Evolutionary conservation across 2,888 invertebrate species (phyloP), one percentile per base, ranked within the genome.

Genomic region (Mycalesis mineus): DNA sequence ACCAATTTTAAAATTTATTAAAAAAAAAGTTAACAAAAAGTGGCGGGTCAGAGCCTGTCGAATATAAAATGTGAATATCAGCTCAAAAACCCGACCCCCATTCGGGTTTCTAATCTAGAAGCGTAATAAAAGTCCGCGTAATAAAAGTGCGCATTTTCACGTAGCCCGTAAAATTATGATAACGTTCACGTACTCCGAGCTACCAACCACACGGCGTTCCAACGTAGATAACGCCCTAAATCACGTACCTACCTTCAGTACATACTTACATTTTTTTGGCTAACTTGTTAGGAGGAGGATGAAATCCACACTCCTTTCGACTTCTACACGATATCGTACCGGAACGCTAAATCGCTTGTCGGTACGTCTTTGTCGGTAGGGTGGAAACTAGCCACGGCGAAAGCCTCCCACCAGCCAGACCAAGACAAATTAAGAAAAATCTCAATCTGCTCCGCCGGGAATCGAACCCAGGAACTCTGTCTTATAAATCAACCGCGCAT

Each of bases 101-200:
- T 61, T 58, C 63, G 66, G 67, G 63, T 61, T 73, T 71, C 83
- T 88, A 89, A 88, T 88, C 88, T 88, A 87, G 82, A 77, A 79
- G 75, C 74, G 78, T 81, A 85, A 88, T 88, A 88, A 88, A 88
- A 82, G 73, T 68, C 72, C 72, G 77, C 76, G 75, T 81, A 82
- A 85, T 88, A 87, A 88, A 88, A 85, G 68, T 74, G 75, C 78
- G 75, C 83, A 78, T 86, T 88, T 88, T 86, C 88, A 87, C 84
- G 84, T 84, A 74, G 72, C 71, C 80, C 83, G 79, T 88, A 88
- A 89, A 88, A 88, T 86, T 87, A 87, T 89, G 88, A 88, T 89
- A 88, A 89, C 86, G 78, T 78, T 78, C 84, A 85, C 85, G 86
- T 82, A 80, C 29, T n/a, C 14, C 14, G 13, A 31, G 31, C 47